Evolutionary conservation across 2,888 invertebrate genomes (phyloP), one percentile per base, ranked within the genome.

Genomic region (Parthenolecanium corni): DNA sequence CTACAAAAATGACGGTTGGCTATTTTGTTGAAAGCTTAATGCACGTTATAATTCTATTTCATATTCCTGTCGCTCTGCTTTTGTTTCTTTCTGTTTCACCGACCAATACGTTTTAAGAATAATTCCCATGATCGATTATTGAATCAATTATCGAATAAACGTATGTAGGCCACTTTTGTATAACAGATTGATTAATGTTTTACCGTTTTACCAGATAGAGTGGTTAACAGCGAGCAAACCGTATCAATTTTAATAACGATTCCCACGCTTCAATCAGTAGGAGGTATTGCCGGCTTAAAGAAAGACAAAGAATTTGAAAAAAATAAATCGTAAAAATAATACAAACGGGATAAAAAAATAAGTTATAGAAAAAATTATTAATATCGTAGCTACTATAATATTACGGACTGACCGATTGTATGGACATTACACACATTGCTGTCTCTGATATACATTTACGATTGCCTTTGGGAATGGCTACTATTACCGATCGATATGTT

Each of bases 211-310:
- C 52, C 16, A 20, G 52, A 20, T 23, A 52, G 51, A 51, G 25
- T 51, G 16, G 24, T 25, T 51, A 16, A 25, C 25, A 25, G 52
- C 52, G 20, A 36, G 31, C 23, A 56, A 56, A 56, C 38, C n/a
- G 16, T 56, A 42, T 56, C 20, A 46, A 56, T 56, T 56, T 56
- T 56, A 56, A 56, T 56, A 46, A 56, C 56, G 44, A 56, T 56
- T 56, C 56, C 44, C 56, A 56, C 56, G 56, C 46, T 56, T 56
- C 44, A 46, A 20, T 56, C 56, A 56, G 44, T 56, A 56, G 56
- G 56, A 56, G 56, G 56, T 44, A 56, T 24, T 56, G 40, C 44
- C 25, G 44, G 6, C 18, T 16, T n/a, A 56, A 49, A 49, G 18
- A 18, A 40, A 56, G n/a, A 42, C 18, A 42, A 16, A 42, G n/a